phyloP scores from a whole-genome alignment of 2,888 invertebrate genomes.

The Prenolepis imparis region DNA sequence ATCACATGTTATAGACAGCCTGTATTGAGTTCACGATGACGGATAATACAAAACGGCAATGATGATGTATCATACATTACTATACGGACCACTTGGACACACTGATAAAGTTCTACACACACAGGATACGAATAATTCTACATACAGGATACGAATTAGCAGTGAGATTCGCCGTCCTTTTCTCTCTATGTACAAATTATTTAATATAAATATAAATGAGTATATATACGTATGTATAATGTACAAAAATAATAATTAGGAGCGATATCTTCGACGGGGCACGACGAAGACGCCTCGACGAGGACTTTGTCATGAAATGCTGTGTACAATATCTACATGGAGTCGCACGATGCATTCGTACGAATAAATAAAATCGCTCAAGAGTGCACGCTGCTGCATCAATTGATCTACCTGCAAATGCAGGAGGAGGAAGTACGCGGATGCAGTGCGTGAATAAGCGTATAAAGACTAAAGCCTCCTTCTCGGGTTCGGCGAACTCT shows the following conservation, averaged over 20 bases:
- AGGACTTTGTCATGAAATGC: constrained; percentile 74
- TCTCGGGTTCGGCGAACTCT: constrained; percentile 43
- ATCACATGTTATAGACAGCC: constrained; percentile 68
- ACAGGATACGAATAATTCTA: constrained; percentile 39
- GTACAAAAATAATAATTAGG: constrained; percentile 75
- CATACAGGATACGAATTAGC: constrained; percentile 25
- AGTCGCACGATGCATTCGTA: constrained; percentile 35
- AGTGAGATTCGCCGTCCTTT: constrained; percentile 59
- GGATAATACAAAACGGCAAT: constrained; percentile 67
- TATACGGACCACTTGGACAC: constrained; percentile 30
- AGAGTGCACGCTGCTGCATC: constrained; percentile 32
- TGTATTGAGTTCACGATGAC: constrained; percentile 55
- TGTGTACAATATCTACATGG: constrained; percentile 72
- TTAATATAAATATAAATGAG: constrained; percentile 83
- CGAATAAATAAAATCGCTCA: constrained; percentile 65
- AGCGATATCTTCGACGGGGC: constrained; percentile 46
- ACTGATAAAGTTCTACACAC: constrained; percentile 40
- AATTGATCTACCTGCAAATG: constrained; percentile 34
- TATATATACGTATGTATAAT: constrained; percentile 77
- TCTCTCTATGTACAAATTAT: constrained; percentile 79
- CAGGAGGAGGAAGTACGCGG: constrained; percentile 19
- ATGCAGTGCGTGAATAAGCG: constrained; percentile 53
- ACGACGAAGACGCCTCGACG: constrained; percentile 40
- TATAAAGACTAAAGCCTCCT: constrained; percentile 66
- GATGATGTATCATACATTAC: constrained; percentile 24